These are phyloP conservation scores for Pangasius larnaudii DNA, from an alignment of 2,797 vertebrate genomes.

Conservation along the genomic window DNA sequence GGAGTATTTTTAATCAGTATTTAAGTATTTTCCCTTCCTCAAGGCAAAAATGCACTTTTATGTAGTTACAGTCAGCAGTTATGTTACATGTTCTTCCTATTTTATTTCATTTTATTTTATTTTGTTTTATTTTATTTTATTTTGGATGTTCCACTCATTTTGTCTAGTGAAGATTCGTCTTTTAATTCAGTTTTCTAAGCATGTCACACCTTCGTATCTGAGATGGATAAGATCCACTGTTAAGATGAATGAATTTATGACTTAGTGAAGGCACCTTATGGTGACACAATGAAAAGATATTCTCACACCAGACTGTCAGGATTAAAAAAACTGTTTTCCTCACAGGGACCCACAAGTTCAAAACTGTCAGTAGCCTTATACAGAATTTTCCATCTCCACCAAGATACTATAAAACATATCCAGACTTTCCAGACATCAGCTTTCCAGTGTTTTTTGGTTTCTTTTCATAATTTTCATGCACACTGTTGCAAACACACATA, in stretches of 20 bases:
- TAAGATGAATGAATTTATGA: not conserved
- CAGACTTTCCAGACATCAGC: not conserved
- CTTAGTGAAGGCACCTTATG: not conserved
- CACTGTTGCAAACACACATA: conserved; percentile 13
- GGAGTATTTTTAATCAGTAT: not conserved
- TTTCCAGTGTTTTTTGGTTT: not conserved
- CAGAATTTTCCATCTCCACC: not conserved
- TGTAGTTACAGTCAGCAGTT: not conserved
- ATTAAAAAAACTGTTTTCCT: not conserved
- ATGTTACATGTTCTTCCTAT: not conserved
- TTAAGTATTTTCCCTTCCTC: not conserved
- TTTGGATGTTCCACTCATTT: not conserved
- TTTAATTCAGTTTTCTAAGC: not conserved
- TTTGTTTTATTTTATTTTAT: not conserved
- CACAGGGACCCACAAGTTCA: not conserved
- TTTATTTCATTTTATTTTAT: not conserved
- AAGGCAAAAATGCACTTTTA: not conserved
- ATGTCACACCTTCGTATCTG: not conserved
- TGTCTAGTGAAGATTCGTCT: not conserved
- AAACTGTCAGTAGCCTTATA: not conserved
- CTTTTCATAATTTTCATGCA: not conserved
- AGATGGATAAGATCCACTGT: not conserved
- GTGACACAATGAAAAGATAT: not conserved
- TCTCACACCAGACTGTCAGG: not conserved
- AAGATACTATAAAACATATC: not conserved